A percentile compares a stretch with the other conserved stretches of the same genome.
These are phyloP conservation scores for Drosophila macrothrix DNA, from an alignment of 2,888 invertebrate genomes.

Conservation along the genomic window DNA sequence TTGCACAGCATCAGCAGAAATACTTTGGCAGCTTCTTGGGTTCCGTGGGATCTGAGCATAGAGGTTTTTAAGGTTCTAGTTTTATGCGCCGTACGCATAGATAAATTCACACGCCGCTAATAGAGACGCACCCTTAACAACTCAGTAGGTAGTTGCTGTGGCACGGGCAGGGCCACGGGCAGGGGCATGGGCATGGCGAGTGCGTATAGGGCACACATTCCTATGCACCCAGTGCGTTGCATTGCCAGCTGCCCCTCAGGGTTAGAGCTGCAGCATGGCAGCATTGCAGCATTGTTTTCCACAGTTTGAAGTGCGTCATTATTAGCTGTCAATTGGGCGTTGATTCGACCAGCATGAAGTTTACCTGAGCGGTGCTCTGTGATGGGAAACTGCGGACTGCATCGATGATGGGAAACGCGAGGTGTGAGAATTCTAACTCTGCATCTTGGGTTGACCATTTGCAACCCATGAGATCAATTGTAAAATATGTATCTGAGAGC, in stretches of 20 bases:
- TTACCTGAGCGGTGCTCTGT: constrained; percentile 44
- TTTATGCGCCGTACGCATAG: constrained; percentile 11
- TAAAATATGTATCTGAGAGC: not conserved
- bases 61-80: not conserved
- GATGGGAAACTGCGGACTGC: constrained; percentile 35
- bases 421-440: constrained; percentile 43
- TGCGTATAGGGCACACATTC: constrained; percentile 26
- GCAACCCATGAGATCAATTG: not conserved
- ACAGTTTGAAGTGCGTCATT: constrained; percentile 61
- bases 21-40: constrained; percentile 22
- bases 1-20: constrained; percentile 34
- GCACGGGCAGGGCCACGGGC: too few species aligned
- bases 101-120: constrained; percentile 65
- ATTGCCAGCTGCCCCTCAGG: constrained; percentile 9
- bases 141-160: not conserved
- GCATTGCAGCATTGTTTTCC: constrained; percentile 15
- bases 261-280: constrained; percentile 3
- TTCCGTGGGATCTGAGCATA: constrained; percentile 53
- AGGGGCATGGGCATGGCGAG: not conserved
- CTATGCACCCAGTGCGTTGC: constrained; percentile 58
- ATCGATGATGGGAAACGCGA: constrained; percentile 10
- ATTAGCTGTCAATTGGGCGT: constrained; percentile 79
- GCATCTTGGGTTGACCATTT: constrained; percentile 3
- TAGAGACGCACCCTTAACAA: constrained; percentile 67
- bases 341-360: constrained; percentile 62